phyloP scores from a whole-genome alignment of 1,140 invertebrate genomes.

The fruit fly (Drosophila melanogaster) region Release_6_plus_ISO1_MT NT_033777.3:24886001-24886500 shows the following conservation, averaged over 20 bases:
- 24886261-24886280: slow-evolving; percentile 75
- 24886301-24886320: slow-evolving; percentile 50
- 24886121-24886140: slow-evolving; percentile 38
- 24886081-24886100: slow-evolving; percentile 2
- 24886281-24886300: slow-evolving; percentile 45
- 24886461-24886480: slow-evolving; percentile 67
- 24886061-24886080: slow-evolving; percentile 31
- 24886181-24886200: slow-evolving; percentile 41
- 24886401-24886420: slow-evolving; percentile 48
- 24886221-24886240: slow-evolving; percentile 59
- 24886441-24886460: slow-evolving; percentile 52
- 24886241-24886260: slow-evolving; percentile 78
- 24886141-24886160: slow-evolving; percentile 46
- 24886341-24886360: slow-evolving; percentile 49
- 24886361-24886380: slow-evolving; percentile 48
- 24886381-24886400: slow-evolving; percentile 35
- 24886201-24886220: slow-evolving; percentile 16
- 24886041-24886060: slow-evolving; percentile 49
- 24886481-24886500: slow-evolving; percentile 61
- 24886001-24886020: slow-evolving; percentile 2
- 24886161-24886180: slow-evolving; percentile 28
- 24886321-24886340: slow-evolving; percentile 70
- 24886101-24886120: slow-evolving; percentile 14
- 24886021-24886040: slow-evolving; percentile 49
- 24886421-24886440: slow-evolving; percentile 34